Evolutionary conservation across 1,140 invertebrate species (phyloP), one percentile per base, ranked within the genome.

Genomic region (Aphelinus certus): DNA sequence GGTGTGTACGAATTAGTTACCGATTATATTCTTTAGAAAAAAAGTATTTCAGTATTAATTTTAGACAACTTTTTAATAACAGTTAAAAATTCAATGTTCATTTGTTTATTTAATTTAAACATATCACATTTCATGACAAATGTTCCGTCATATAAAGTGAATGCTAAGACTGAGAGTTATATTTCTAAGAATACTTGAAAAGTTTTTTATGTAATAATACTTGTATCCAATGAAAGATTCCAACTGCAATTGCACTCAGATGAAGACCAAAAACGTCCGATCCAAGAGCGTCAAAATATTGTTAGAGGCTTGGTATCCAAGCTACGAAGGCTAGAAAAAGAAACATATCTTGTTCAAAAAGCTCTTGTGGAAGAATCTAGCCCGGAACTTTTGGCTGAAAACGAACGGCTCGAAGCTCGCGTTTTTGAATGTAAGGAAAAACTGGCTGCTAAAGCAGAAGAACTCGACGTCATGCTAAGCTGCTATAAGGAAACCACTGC

Each of bases 401-500:
- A 92, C 70, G 90, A 93, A 60, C 90, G 91, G 53, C 88, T 96
- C 43, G 94, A 95, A 80, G 90, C 89, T 49, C 88, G 93, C 79
- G 94, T 98, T 60, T 93, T 95, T 76, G 95, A 97, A 72, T 96
- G 95, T 82, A 99, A 99, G 86, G 95, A 96, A 82, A 91, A 94
- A 76, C 90, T 98, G 6, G 93, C 92, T 80, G 91, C 91, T 0
- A 91, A 94, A 76, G 97, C 96, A 83, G 97, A 98, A 83, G 96
- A 99, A 83, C 88, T 99, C 42, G 95, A 97, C 79, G 95, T 97
- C 82, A 96, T 96, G 92, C 84, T 94, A 78, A 90, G 85, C 68
- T 97, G 95, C 83, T 97, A 95, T 81, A 97, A 94, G 84, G 96
- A 97, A 82, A 94, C 93, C 0, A 86, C 85, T 0, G 81, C 87